Percentiles rank a stretch among this genome's conserved stretches.
phyloP scores from a whole-genome alignment of 2,113 vertebrate species.

The Setophaga coronata region DNA sequence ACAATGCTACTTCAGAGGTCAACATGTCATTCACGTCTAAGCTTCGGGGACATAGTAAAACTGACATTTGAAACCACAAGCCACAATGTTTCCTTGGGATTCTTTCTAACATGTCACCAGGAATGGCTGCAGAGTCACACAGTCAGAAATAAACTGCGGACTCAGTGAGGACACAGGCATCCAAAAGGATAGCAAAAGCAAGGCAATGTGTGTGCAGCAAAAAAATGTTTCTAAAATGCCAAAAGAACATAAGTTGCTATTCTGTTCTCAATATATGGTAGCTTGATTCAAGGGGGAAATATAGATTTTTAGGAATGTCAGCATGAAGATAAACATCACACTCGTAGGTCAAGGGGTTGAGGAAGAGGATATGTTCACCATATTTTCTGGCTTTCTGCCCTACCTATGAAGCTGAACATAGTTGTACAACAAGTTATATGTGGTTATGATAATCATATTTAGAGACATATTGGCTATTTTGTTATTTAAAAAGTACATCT shows the following conservation, averaged over 20 bases:
- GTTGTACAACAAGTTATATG: slow-evolving; percentile 49
- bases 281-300: slow-evolving; percentile 57
- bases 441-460: slow-evolving; percentile 68
- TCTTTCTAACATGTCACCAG: background rate
- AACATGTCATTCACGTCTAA: slow-evolving; percentile 25
- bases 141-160: background rate
- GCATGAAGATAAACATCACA: slow-evolving; percentile 70
- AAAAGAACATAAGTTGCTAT: background rate
- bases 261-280: slow-evolving; percentile 42
- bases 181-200: background rate
- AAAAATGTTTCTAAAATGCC: background rate
- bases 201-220: background rate
- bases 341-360: slow-evolving; percentile 46
- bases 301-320: slow-evolving; percentile 67
- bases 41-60: background rate
- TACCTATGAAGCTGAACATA: slow-evolving; percentile 24
- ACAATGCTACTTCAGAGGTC: slow-evolving; percentile 41
- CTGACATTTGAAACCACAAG: slow-evolving; percentile 28
- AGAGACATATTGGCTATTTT: slow-evolving; percentile 58
- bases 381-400: slow-evolving; percentile 65
- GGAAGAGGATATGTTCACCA: slow-evolving; percentile 68
- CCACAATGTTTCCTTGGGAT: background rate
- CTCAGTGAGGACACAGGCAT: background rate
- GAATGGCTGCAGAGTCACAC: background rate
- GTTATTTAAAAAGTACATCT: slow-evolving; percentile 56